phyloP scores from a whole-genome alignment of 2,797 vertebrate species.

The Nannoperca australis region DNA sequence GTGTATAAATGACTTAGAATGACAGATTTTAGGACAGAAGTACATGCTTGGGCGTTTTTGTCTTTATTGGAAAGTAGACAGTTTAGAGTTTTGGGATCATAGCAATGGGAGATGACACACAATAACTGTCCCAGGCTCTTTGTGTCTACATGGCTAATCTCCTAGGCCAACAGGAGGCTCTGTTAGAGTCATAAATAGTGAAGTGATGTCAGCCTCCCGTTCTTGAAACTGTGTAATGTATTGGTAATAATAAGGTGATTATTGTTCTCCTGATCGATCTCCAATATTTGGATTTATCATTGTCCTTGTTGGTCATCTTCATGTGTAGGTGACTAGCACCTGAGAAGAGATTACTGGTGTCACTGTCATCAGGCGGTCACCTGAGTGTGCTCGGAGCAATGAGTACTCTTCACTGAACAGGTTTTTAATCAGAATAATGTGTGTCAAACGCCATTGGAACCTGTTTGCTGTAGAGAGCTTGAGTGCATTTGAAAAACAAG shows the following conservation, averaged over 20 bases:
- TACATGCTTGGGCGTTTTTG: not conserved
- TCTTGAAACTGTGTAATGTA: constrained; percentile 61
- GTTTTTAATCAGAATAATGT: constrained; percentile 77
- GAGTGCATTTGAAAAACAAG: constrained; percentile 33
- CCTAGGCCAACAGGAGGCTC: not conserved
- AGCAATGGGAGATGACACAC: not conserved
- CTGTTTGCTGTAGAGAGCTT: constrained; percentile 25
- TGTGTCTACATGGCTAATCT: not conserved
- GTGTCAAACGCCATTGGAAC: constrained; percentile 60
- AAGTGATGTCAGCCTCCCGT: constrained; percentile 23
- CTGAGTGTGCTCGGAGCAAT: constrained; percentile 57
- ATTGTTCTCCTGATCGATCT: constrained; percentile 67
- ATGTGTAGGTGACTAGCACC: constrained; percentile 47
- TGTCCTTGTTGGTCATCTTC: constrained; percentile 72
- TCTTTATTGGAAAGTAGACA: constrained; percentile 8
- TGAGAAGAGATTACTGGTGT: constrained; percentile 75
- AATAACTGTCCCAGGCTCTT: not conserved
- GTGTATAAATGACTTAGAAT: not conserved
- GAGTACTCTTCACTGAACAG: constrained; percentile 68
- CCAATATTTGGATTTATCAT: constrained; percentile 70
- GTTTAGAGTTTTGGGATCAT: not conserved
- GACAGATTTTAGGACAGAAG: not conserved
- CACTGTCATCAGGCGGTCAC: constrained; percentile 69
- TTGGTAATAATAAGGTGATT: constrained; percentile 54
- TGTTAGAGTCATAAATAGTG: constrained; percentile 25